These are phyloP conservation scores for Blera fallax DNA, from an alignment of 2,888 invertebrate species.

Conservation along the genomic window DNA sequence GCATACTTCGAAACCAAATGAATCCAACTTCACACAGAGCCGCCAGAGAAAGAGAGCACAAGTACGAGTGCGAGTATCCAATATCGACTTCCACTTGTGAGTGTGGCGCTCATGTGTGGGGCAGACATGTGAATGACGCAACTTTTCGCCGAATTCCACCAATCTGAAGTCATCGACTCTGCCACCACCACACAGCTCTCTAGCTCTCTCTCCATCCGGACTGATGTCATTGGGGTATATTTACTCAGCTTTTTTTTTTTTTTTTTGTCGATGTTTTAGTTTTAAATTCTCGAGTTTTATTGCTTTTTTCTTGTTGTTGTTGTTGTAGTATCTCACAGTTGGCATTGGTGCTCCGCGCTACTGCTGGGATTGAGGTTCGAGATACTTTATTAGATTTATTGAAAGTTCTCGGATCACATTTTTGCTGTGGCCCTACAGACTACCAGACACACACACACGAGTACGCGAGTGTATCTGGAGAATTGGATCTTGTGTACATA, in stretches of 20 bases:
- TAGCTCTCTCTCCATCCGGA: slow-evolving; percentile 18
- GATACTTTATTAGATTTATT: slow-evolving; percentile 69
- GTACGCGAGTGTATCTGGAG: slow-evolving; percentile 14
- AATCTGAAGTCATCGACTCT: slow-evolving; percentile 71
- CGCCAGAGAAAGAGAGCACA: too few species aligned
- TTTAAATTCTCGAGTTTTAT: slow-evolving; percentile 64
- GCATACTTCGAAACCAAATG: slow-evolving; percentile 25
- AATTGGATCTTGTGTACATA: slow-evolving; percentile 48
- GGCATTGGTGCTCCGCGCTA: background rate
- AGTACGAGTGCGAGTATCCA: too few species aligned
- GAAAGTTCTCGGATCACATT: slow-evolving; percentile 21
- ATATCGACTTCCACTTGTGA: slow-evolving; percentile 55
- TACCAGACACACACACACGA: too few species aligned
- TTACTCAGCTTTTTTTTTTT: slow-evolving; percentile 53
- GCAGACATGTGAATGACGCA: slow-evolving; percentile 63
- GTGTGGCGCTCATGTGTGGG: slow-evolving; percentile 14
- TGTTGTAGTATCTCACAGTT: background rate
- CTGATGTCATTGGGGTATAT: slow-evolving; percentile 70
- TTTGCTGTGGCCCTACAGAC: background rate
- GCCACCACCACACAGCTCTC: background rate
- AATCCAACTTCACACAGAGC: slow-evolving; percentile 49
- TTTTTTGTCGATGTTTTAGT: slow-evolving; percentile 47
- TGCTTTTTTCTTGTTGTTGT: too few species aligned
- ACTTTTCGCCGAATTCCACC: slow-evolving; percentile 71
- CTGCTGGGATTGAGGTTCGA: slow-evolving; percentile 50